These are phyloP conservation scores for Beroe ovata DNA, from an alignment of 37 sponge, comb jelly and placozoan genomes.

Conservation along the genomic window DNA sequence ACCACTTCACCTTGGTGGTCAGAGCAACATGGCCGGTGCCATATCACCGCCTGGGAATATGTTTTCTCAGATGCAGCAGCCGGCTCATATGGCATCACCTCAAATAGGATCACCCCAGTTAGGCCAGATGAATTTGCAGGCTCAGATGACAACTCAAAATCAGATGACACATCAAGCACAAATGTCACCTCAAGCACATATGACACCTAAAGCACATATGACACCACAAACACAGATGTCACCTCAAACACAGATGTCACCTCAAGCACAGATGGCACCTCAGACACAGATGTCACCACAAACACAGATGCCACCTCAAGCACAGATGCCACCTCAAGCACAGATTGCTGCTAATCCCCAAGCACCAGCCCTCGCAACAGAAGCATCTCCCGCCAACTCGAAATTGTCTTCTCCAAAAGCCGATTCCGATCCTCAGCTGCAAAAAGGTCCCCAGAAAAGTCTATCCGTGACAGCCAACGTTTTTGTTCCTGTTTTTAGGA, in stretches of 20 bases:
- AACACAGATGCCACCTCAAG: background rate
- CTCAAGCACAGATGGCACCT: background rate
- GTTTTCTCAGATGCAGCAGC: background rate
- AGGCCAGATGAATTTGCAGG: background rate
- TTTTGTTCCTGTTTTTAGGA: constrained; percentile 60
- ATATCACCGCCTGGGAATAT: background rate
- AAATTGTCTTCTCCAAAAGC: too few species aligned
- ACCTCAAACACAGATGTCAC: background rate
- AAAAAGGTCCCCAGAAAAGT: background rate
- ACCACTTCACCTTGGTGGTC: background rate
- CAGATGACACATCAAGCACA: background rate
- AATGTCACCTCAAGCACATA: background rate
- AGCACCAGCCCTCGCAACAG: background rate
- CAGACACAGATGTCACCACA: background rate
- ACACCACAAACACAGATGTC: background rate
- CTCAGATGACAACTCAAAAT: background rate
- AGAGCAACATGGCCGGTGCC: background rate
- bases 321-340: background rate
- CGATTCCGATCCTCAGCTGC: background rate
- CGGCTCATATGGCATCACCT: background rate
- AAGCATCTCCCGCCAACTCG: background rate
- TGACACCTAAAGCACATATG: background rate
- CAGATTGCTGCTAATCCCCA: background rate
- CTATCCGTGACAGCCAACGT: constrained; percentile 16
- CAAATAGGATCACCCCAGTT: too few species aligned